Conservation (phyloP, 2,888 invertebrate genomes). For the Diploptera punctata region DNA sequence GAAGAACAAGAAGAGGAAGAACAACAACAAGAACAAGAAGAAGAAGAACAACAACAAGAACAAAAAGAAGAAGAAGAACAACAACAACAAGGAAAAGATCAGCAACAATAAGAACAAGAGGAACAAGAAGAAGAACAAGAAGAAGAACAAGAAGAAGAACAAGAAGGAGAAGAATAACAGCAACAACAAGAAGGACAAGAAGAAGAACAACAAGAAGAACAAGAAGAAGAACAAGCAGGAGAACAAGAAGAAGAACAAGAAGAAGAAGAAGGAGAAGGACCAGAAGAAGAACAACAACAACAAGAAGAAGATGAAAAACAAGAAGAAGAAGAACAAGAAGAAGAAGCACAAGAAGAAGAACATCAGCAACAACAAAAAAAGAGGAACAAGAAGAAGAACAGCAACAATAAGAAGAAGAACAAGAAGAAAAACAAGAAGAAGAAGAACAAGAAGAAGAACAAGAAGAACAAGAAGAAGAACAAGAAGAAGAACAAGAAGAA, state of each 20-base stretch:
- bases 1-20: conserved; percentile 10
- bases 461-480: neutral
- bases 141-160: conserved; percentile 1
- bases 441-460: conserved; percentile 1
- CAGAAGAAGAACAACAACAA: neutral
- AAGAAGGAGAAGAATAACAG: neutral
- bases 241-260: neutral
- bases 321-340: neutral
- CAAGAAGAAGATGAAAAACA: neutral
- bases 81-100: neutral
- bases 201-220: neutral
- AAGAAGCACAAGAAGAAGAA: neutral
- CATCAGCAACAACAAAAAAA: neutral
- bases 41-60: neutral
- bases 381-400: conserved; percentile 5
- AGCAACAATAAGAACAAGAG: neutral
- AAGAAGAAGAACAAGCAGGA: neutral
- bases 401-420: neutral
- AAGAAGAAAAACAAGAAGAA: neutral
- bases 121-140: conserved; percentile 6
- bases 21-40: conserved; percentile 2
- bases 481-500: conserved; percentile 6
- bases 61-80: conserved; percentile 5
- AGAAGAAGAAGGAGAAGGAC: neutral
- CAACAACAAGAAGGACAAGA: neutral